phyloP scores from a whole-genome alignment of 2,113 vertebrate species.

The Hydrolagus affinis region DNA sequence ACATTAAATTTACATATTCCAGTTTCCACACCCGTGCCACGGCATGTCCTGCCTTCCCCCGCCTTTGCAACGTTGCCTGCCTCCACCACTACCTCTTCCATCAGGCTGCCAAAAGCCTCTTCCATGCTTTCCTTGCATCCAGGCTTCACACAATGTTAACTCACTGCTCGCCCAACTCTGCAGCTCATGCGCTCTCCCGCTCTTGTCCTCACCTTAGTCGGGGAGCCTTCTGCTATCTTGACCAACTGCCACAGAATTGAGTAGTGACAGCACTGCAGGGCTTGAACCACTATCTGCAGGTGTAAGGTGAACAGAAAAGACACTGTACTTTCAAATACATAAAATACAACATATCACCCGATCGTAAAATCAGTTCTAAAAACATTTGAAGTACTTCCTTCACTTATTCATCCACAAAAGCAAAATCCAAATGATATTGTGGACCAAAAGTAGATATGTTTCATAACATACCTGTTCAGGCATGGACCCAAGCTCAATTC shows the following conservation, averaged over 20 bases:
- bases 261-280: conserved; percentile 96
- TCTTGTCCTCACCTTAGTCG: conserved; percentile 77
- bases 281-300: conserved; percentile 88
- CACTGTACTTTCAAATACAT: background rate
- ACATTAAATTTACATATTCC: background rate
- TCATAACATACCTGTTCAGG: conserved; percentile 74
- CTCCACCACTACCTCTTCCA: no score
- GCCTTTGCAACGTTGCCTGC: no score
- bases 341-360: no score
- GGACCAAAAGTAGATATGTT: background rate
- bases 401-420: conserved; percentile 10
- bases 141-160: no score
- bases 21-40: background rate
- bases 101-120: no score
- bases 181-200: background rate
- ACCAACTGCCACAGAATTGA: conserved; percentile 98
- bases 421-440: background rate
- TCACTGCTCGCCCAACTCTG: no score
- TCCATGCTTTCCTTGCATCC: no score
- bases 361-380: background rate
- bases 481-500: conserved; percentile 97
- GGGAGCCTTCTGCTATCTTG: conserved; percentile 90
- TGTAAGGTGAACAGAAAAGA: conserved; percentile 36
- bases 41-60: no score
- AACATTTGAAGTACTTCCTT: background rate